A percentile compares a stretch with the other conserved stretches of the same genome.
These are phyloP conservation scores for Opisthocomus hoazin DNA, from an alignment of 2,113 vertebrate species.

Conservation along the genomic window DNA sequence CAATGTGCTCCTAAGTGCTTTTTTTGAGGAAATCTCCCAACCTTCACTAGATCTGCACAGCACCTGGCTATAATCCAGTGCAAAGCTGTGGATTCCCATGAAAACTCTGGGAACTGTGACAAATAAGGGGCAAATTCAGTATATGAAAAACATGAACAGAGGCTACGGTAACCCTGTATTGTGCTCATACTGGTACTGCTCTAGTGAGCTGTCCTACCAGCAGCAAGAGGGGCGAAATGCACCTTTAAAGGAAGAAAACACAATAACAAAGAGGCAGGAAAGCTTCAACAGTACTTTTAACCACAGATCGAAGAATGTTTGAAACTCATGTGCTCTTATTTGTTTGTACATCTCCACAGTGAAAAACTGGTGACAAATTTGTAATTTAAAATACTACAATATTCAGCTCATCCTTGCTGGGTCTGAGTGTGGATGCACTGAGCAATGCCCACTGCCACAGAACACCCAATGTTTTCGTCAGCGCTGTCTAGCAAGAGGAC, in stretches of 20 bases:
- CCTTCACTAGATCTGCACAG: background rate
- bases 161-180: background rate
- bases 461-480: background rate
- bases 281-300: background rate
- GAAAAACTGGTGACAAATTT: background rate
- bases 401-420: background rate
- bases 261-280: background rate
- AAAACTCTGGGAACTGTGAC: background rate
- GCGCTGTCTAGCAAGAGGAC: background rate
- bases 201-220: fast-evolving
- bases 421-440: background rate
- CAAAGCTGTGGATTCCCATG: background rate
- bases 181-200: background rate
- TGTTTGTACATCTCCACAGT: background rate
- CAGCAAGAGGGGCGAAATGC: background rate
- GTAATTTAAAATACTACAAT: background rate
- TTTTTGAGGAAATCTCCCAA: background rate
- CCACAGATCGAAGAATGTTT: background rate
- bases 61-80: background rate
- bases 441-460: background rate
- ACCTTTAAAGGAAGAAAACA: background rate
- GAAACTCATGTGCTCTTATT: background rate
- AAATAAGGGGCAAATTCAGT: background rate
- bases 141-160: background rate
- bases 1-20: background rate